These are phyloP conservation scores for Lumbricus terrestris DNA, from an alignment of 2,888 invertebrate species.

Conservation along the genomic window DNA sequence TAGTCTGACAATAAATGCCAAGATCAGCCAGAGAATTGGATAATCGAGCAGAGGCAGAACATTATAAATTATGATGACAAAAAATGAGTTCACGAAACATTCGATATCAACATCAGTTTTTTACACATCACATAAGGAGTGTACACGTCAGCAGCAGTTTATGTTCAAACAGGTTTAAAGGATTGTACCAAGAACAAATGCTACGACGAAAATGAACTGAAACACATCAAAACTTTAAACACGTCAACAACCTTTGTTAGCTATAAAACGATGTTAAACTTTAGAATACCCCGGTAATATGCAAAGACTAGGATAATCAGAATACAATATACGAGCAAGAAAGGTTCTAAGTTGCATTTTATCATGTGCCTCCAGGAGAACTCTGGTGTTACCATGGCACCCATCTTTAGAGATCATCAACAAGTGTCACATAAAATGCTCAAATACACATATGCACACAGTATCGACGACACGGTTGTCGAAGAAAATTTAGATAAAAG, in stretches of 20 bases:
- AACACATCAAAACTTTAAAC: too few relatives aligned
- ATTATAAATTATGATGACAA: background rate
- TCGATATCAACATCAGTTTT: background rate
- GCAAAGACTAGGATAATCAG: too few relatives aligned
- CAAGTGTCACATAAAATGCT: background rate
- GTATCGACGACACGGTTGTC: background rate
- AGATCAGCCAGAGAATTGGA: background rate
- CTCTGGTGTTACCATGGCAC: too few relatives aligned
- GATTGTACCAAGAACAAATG: too few relatives aligned
- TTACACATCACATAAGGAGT: background rate
- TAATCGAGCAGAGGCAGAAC: background rate
- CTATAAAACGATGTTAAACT: too few relatives aligned
- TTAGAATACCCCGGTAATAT: too few relatives aligned
- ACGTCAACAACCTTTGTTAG: too few relatives aligned
- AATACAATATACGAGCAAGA: too few relatives aligned
- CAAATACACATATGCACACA: background rate
- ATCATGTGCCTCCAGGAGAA: too few relatives aligned
- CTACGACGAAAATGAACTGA: too few relatives aligned
- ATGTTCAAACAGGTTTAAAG: background rate
- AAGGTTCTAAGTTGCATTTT: too few relatives aligned
- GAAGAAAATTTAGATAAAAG: background rate
- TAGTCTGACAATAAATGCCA: background rate
- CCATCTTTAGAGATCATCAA: background rate
- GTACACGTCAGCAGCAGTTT: background rate
- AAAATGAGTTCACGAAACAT: background rate